phyloP scores from a whole-genome alignment of 2,888 invertebrate genomes.

The Apamea epomidion region DNA sequence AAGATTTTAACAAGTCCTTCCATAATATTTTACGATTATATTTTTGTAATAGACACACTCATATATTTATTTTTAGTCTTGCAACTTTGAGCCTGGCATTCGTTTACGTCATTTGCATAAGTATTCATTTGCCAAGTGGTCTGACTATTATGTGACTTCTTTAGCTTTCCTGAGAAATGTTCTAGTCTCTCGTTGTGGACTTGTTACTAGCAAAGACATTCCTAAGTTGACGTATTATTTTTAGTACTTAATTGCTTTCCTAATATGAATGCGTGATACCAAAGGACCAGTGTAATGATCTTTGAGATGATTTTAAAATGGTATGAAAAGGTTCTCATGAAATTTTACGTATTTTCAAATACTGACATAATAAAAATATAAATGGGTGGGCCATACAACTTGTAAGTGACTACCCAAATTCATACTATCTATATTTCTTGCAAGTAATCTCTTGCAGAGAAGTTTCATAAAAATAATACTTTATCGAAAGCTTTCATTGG shows the following conservation, averaged over 20 bases:
- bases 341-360: background rate
- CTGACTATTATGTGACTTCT: constrained; percentile 58
- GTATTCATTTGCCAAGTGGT: constrained; percentile 60
- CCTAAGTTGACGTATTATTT: constrained; percentile 27
- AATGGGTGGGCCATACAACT: background rate
- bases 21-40: constrained; percentile 29
- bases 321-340: background rate
- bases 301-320: background rate
- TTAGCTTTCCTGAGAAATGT: constrained; percentile 55
- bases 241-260: constrained; percentile 38
- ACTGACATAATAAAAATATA: no score
- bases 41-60: constrained; percentile 35
- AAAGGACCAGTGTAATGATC: background rate
- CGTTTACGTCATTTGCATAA: constrained; percentile 51
- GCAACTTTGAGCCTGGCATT: constrained; percentile 36
- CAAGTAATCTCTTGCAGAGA: background rate
- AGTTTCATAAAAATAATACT: background rate
- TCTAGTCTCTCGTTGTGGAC: constrained; percentile 39
- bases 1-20: constrained; percentile 24
- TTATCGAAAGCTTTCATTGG: background rate
- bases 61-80: constrained; percentile 47
- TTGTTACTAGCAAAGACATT: constrained; percentile 49
- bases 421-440: background rate
- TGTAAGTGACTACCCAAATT: background rate
- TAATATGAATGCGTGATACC: constrained; percentile 13